Evolutionary conservation across 1,140 invertebrate genomes (phyloP).

Genomic region (Aphelinus certus): DNA sequence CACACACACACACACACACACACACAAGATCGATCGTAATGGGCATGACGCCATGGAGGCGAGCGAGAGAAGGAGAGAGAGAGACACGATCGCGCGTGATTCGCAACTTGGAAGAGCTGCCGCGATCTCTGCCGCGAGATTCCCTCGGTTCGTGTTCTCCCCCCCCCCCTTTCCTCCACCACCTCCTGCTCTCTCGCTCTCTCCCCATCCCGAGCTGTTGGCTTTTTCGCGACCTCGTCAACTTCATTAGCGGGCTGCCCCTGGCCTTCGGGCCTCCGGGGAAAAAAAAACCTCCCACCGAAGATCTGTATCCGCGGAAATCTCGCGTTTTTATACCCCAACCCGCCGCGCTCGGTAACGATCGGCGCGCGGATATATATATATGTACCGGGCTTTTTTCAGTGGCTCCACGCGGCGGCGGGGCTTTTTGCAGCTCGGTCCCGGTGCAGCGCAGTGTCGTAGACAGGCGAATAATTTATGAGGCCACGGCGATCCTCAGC

Average conservation of each 20-base stretch:
- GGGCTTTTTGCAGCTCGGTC: too few species aligned
- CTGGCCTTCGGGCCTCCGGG: background rate
- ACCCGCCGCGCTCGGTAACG: background rate
- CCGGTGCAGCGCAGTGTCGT: too few species aligned
- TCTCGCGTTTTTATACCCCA: constrained; percentile 20
- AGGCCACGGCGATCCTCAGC: background rate
- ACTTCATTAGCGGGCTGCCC: constrained; percentile 28
- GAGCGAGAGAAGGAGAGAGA: background rate
- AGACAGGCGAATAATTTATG: constrained; percentile 22
- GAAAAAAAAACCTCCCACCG: background rate
- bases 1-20: too few species aligned
- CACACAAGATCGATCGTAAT: constrained; percentile 26
- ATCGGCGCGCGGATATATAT: background rate
- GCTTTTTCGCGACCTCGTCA: constrained; percentile 25
- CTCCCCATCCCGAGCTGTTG: background rate
- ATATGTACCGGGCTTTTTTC: too few species aligned
- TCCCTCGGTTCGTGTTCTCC: constrained; percentile 9
- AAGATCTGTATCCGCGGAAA: background rate
- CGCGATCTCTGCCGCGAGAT: background rate
- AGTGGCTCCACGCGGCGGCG: too few species aligned
- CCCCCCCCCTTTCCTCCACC: constrained; percentile 17
- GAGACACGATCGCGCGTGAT: constrained; percentile 20
- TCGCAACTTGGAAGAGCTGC: background rate
- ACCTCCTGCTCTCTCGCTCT: background rate
- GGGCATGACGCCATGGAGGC: constrained; percentile 20